Base-by-base conservation (phyloP, 2,797 vertebrate genomes). In the Microctenopoma steveboyesi region DNA sequence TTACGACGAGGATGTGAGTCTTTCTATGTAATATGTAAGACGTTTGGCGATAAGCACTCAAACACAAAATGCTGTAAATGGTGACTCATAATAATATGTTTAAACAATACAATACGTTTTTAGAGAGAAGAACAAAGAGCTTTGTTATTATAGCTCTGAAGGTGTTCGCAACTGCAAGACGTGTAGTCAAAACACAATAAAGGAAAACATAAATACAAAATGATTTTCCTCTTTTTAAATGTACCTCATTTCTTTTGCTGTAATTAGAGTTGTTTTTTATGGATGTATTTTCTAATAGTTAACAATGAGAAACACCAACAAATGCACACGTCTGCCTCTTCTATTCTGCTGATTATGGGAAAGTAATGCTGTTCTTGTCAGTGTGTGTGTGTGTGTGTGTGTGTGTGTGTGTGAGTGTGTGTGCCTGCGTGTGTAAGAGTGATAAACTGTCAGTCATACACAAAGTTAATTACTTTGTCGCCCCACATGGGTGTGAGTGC, bases 381-480 rank as follows among this genome's bases (percentile, higher is more conserved):
- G 48, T 50, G 48, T 69, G 62, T 76, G 51, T 63, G 61, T 61
- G 56, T 54, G 59, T 69, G 52, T 47, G 52, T 50, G 49, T 50
- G 49, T 50, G 49, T 69, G 63, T 78, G 52, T 64, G 61, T 61
- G 56, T 61, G 70, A 74, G 50, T 59, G 59, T 67, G 61, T 69
- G 59, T 74, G 62, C 57, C 74, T 72, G 69, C 14, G 58, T 69
- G 65, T 69, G 81, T 83, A 64, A 86, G 49, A 76, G 79, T 91
- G 77, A 90, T 91, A 86, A 92, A 90, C 89, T 92, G 94, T 95
- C 94, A 95, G 91, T 95, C 93, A 93, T 57, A 71, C 69, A 71
- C 61, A 37, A 63, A 91, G 85, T 94, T 94, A 94, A 95, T 94
- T 94, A 95, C 93, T 90, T 92, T 47, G 79, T 90, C 60, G 42